Evolutionary conservation across 2,797 vertebrate genomes (phyloP).

Genomic region (Myripristis jacobus): DNA sequence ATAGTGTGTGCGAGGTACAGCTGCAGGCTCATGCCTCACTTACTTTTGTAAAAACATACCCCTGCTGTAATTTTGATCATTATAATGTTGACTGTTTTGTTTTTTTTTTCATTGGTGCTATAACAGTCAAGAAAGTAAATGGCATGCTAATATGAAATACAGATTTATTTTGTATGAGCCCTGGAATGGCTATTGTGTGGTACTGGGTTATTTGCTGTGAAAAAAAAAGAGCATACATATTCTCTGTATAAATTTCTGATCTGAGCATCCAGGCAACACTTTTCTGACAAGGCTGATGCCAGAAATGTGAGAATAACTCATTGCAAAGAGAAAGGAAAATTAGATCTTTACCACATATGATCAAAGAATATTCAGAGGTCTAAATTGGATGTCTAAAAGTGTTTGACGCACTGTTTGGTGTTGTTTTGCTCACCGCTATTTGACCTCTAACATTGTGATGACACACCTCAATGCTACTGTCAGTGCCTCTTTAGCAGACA

Average conservation of each 20-base stretch:
- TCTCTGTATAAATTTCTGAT: background rate
- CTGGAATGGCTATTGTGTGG: too few species aligned
- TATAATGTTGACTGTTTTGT: too few species aligned
- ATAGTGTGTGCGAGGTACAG: too few species aligned
- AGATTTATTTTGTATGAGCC: too few species aligned
- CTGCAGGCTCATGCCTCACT: too few species aligned
- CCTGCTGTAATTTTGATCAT: too few species aligned
- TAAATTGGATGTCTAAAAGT: background rate
- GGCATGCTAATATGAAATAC: too few species aligned
- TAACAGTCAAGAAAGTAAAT: too few species aligned
- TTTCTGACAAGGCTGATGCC: background rate
- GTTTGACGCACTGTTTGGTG: background rate
- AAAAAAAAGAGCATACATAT: too few species aligned
- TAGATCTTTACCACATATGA: background rate
- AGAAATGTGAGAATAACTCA: background rate
- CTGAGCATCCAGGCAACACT: background rate
- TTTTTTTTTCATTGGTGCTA: too few species aligned
- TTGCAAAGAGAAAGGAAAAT: background rate
- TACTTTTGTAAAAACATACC: too few species aligned
- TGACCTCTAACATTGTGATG: background rate
- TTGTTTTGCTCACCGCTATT: background rate
- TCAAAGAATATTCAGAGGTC: background rate
- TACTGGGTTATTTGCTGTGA: too few species aligned
- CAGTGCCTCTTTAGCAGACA: background rate
- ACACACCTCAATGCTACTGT: background rate